phyloP scores from a whole-genome alignment of 2,797 vertebrate genomes.

The Lacerta agilis region DNA sequence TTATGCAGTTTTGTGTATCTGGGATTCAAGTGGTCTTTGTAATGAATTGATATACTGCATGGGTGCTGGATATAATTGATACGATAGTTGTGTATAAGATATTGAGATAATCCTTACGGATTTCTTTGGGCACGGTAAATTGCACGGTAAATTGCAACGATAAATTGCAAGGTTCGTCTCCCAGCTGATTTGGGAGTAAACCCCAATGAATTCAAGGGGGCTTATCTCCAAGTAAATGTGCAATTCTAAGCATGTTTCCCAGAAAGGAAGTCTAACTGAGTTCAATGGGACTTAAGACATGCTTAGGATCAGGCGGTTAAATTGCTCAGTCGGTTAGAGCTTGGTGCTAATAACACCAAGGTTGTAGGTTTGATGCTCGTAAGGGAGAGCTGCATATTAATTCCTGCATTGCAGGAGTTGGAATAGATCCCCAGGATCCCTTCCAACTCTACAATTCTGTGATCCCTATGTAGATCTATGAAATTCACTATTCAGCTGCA shows the following conservation, averaged over 20 bases:
- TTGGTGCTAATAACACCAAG: no score
- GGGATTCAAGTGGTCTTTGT: not conserved
- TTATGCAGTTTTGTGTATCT: not conserved
- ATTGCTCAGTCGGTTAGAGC: no score
- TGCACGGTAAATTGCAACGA: not conserved
- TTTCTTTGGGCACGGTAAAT: not conserved
- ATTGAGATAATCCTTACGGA: not conserved
- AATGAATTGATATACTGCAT: not conserved
- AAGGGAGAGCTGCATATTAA: no score
- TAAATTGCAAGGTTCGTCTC: not conserved
- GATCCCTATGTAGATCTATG: not conserved
- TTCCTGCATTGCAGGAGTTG: no score
- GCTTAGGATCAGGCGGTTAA: not conserved
- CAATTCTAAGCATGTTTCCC: not conserved
- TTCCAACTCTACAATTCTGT: no score
- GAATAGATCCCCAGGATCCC: no score
- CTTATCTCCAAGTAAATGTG: not conserved
- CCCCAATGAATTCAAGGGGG: not conserved
- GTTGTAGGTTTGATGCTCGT: no score
- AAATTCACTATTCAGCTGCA: not conserved
- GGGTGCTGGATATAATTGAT: not conserved
- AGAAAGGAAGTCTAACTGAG: not conserved
- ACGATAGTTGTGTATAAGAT: not conserved
- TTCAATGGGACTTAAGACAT: not conserved
- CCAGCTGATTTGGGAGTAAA: not conserved